Conservation (phyloP, 2,797 vertebrate genomes). For the Cirrhinus mrigala region DNA sequence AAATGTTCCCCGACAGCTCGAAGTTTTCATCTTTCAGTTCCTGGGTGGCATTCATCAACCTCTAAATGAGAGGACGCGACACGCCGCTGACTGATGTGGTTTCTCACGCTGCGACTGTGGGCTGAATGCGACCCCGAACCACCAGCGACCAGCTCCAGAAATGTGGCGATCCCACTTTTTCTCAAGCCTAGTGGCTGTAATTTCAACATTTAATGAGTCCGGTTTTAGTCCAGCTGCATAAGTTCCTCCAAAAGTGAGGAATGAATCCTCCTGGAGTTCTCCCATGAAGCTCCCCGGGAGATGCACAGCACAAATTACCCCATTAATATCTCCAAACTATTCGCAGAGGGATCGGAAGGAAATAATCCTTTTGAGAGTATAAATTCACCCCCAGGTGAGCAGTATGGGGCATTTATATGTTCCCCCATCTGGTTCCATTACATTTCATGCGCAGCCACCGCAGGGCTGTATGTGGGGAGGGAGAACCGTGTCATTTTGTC, state of each 20-base stretch:
- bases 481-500: slow-evolving; percentile 54
- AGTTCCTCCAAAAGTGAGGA: slow-evolving; percentile 75
- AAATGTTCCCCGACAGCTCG: slow-evolving; percentile 76
- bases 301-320: slow-evolving; percentile 82
- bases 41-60: slow-evolving; percentile 83
- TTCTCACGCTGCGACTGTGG: slow-evolving; percentile 73
- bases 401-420: slow-evolving; percentile 34
- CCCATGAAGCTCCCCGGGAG: slow-evolving; percentile 73
- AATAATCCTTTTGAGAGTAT: slow-evolving; percentile 62
- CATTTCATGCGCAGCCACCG: slow-evolving; percentile 46
- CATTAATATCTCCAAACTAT: slow-evolving; percentile 85
- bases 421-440: slow-evolving; percentile 54
- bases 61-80: slow-evolving; percentile 74
- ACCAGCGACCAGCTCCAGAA: slow-evolving; percentile 63
- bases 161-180: slow-evolving; percentile 29
- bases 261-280: slow-evolving; percentile 72
- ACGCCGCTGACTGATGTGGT: slow-evolving; percentile 74
- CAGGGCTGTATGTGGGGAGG: slow-evolving; percentile 39
- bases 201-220: slow-evolving; percentile 30
- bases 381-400: slow-evolving; percentile 57
- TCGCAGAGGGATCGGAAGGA: slow-evolving; percentile 65
- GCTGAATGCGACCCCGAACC: slow-evolving; percentile 62
- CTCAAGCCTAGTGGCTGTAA: slow-evolving; percentile 15
- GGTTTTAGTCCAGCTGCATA: slow-evolving; percentile 77
- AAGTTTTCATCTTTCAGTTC: slow-evolving; percentile 70